phyloP scores from a whole-genome alignment of 2,888 invertebrate genomes.

The Euclidia mi region DNA sequence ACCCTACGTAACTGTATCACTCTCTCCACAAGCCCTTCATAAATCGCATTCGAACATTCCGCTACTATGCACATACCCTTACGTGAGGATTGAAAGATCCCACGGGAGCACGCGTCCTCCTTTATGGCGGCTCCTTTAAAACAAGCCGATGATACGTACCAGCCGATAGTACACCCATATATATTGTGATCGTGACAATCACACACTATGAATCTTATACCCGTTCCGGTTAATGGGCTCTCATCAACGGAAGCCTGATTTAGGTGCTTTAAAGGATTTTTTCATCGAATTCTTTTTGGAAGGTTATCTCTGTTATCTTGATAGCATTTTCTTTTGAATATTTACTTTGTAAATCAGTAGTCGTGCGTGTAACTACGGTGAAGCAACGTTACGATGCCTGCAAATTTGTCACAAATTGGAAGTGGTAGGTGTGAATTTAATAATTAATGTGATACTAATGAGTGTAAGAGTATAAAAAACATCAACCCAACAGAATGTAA shows the following conservation, averaged over 20 bases:
- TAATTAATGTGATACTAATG: no score
- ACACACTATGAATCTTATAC: slow-evolving; percentile 41
- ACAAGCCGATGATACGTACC: slow-evolving; percentile 59
- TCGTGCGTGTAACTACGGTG: no score
- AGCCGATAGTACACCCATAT: slow-evolving; percentile 49
- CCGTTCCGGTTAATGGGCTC: slow-evolving; percentile 38
- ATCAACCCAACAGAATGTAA: no score
- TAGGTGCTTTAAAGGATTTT: slow-evolving; percentile 12
- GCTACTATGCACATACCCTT: slow-evolving; percentile 25
- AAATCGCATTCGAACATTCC: slow-evolving; percentile 10
- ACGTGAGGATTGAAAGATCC: slow-evolving; percentile 36
- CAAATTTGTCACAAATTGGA: no score
- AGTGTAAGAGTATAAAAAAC: no score
- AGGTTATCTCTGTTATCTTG: no score
- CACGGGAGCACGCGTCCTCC: slow-evolving; percentile 58
- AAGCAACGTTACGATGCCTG: no score
- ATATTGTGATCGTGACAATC: slow-evolving; percentile 51
- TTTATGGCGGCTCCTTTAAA: slow-evolving; percentile 67
- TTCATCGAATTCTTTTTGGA: slow-evolving; percentile 4
- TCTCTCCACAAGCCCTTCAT: neutral
- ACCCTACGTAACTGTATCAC: no score
- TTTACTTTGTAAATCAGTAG: no score
- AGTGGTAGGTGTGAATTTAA: no score
- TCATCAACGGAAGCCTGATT: slow-evolving; percentile 40
- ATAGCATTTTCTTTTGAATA: neutral